Conservation (phyloP, 2,797 vertebrate species). For the Sebastes dallii region DNA sequence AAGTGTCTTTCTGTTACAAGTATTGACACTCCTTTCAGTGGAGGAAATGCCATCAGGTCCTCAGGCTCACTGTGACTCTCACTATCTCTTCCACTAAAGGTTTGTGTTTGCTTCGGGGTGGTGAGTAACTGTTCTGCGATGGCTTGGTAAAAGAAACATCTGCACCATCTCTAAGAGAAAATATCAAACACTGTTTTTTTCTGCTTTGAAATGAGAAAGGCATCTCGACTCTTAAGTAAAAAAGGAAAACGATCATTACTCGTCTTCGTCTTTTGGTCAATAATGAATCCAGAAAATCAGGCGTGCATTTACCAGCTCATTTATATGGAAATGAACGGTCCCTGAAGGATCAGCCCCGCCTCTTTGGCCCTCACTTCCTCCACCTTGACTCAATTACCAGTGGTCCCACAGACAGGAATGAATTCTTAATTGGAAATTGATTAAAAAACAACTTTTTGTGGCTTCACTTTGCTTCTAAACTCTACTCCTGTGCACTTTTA, state of each 20-base stretch:
- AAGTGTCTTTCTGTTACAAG: background rate
- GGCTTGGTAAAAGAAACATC: conserved; percentile 1
- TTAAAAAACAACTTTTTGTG: conserved; percentile 64
- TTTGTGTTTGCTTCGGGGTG: conserved; percentile 35
- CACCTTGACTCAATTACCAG: conserved; percentile 63
- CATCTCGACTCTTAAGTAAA: background rate
- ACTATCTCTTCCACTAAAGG: conserved; percentile 40
- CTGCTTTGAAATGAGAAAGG: conserved; percentile 21
- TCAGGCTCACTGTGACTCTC: conserved; percentile 13
- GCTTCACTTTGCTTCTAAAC: conserved; percentile 51
- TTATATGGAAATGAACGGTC: conserved; percentile 77
- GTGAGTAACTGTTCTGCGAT: conserved; percentile 26
- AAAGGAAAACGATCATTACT: conserved; percentile 53
- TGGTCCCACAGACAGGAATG: conserved; percentile 39
- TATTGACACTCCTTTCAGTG: conserved; percentile 14
- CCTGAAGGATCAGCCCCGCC: conserved; percentile 48
- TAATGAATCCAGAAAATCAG: conserved; percentile 52
- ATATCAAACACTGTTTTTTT: conserved; percentile 19
- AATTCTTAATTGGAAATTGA: conserved; percentile 75
- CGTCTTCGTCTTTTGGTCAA: conserved; percentile 52
- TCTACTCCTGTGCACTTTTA: conserved; percentile 48
- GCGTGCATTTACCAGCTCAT: conserved; percentile 64
- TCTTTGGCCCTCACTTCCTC: conserved; percentile 35
- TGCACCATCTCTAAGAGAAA: conserved; percentile 3
- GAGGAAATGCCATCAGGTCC: conserved; percentile 28